Evolutionary conservation across 2,888 invertebrate species (phyloP), one percentile per base, ranked within the genome.

Genomic region (Siphlonurus alternatus): DNA sequence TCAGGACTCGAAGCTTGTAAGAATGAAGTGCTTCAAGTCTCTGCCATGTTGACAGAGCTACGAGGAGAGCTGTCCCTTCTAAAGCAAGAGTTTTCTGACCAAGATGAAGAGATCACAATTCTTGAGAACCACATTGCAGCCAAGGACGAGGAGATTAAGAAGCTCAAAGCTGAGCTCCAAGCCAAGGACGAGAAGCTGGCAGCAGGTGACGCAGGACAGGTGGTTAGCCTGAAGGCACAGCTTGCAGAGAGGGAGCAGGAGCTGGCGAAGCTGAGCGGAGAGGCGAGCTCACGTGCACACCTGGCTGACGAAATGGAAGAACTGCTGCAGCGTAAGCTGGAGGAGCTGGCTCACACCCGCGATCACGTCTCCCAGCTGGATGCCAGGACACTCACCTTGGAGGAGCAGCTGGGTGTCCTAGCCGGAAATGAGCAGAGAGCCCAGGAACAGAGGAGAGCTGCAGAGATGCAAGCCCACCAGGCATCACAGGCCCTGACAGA

Each of bases 261-360:
- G n/a, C 7, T 56, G 56, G 22, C 7, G 22, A 5, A 22, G 5
- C n/a, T 56, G n/a, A 20, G n/a, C 7, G 20, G 20, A 5, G 56
- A 56, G 56, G 56, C 20, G n/a, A 22, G 20, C 7, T 56, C 56
- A 5, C n/a, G 56, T 20, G 56, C 20, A 7, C 19, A 56, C 19
- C 7, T 22, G 22, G 56, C 56, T n/a, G 56, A 56, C n/a, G 56
- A 56, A 56, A 56, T 56, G 56, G 56, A 56, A n/a, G 56, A 56
- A 18, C 20, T 56, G 56, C n/a, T 56, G 56, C 56, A 56, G n/a
- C n/a, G 56, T n/a, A 56, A 56, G 56, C 7, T 56, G 7, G 56
- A n/a, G 7, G 56, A 56, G 56, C 22, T 56, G 7, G 22, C 7
- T 18, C 7, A 20, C n/a, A n/a, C 19, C n/a, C n/a, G 22, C 7